Evolutionary conservation across 1,140 invertebrate species (phyloP).

Genomic region (Aphis craccivora): DNA sequence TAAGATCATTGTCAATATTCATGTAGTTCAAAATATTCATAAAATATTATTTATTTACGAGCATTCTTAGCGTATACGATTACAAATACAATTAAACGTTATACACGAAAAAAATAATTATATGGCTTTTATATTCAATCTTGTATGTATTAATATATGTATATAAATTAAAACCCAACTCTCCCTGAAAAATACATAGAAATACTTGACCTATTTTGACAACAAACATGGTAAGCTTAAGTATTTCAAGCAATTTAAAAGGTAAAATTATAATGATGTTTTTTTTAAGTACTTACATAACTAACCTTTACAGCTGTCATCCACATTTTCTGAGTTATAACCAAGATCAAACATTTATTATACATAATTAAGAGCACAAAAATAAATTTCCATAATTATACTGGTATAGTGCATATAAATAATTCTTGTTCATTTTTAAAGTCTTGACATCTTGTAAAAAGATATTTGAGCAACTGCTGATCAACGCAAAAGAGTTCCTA

Average conservation of each 20-base stretch:
- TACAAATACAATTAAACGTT: neutral
- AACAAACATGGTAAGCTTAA: neutral
- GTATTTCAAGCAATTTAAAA: slow-evolving; percentile 15
- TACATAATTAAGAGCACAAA: slow-evolving; percentile 1
- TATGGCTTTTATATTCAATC: neutral
- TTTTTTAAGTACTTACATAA: slow-evolving; percentile 8
- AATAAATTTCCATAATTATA: neutral
- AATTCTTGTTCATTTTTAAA: neutral
- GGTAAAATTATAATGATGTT: slow-evolving; percentile 28
- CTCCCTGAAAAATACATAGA: neutral
- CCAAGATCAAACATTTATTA: slow-evolving; percentile 2
- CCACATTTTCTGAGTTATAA: slow-evolving; percentile 1
- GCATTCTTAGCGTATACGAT: too few relatives aligned
- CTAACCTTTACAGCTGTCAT: slow-evolving; percentile 11
- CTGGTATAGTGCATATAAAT: neutral
- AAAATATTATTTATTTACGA: neutral
- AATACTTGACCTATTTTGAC: slow-evolving; percentile 15
- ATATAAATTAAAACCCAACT: neutral
- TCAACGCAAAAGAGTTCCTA: neutral
- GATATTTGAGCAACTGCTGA: neutral
- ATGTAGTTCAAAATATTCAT: neutral
- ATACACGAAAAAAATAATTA: neutral
- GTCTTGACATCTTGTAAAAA: neutral
- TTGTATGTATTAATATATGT: neutral
- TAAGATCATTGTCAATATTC: neutral